Conservation (phyloP, 2,113 vertebrate species). For the Python bivittatus region DNA sequence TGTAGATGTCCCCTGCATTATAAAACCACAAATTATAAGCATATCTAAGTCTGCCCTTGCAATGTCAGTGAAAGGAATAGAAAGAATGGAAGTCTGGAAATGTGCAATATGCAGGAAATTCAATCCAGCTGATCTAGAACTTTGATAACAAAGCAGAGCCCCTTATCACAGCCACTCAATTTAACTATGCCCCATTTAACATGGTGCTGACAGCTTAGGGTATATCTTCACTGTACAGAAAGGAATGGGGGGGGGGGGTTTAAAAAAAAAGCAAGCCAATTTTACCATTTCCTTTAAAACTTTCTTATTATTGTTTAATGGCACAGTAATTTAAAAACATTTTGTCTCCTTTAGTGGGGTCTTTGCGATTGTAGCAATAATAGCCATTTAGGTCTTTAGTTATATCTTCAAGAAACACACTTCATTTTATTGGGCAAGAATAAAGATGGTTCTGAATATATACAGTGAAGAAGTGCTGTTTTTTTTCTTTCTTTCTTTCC, state of each 20-base stretch:
- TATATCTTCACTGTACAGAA: conserved; percentile 78
- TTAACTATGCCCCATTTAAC: conserved; percentile 88
- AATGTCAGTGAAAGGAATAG: conserved; percentile 74
- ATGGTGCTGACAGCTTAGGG: conserved; percentile 75
- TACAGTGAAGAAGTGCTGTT: conserved; percentile 56
- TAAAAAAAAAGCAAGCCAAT: conserved; percentile 41
- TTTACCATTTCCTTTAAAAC: conserved; percentile 60
- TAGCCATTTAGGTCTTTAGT: conserved; percentile 43
- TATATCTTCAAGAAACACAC: conserved; percentile 55
- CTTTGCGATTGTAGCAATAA: conserved; percentile 53
- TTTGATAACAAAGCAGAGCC: conserved; percentile 81
- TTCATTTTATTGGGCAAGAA: conserved; percentile 55
- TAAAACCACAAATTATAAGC: conserved; percentile 77
- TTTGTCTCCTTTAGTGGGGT: conserved; percentile 52
- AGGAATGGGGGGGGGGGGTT: conserved; percentile 14
- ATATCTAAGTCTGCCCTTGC: conserved; percentile 80
- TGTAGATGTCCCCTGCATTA: conserved; percentile 71
- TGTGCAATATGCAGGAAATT: conserved; percentile 88
- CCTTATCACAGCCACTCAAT: conserved; percentile 86
- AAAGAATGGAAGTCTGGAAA: conserved; percentile 73
- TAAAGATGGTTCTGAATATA: conserved; percentile 46
- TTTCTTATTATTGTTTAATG: conserved; percentile 66
- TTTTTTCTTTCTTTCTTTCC: conserved; percentile 52
- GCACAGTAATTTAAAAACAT: conserved; percentile 60
- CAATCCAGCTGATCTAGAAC: conserved; percentile 87